Conservation (phyloP, 1,140 invertebrate species). For the Neotoxoptera formosana region DNA sequence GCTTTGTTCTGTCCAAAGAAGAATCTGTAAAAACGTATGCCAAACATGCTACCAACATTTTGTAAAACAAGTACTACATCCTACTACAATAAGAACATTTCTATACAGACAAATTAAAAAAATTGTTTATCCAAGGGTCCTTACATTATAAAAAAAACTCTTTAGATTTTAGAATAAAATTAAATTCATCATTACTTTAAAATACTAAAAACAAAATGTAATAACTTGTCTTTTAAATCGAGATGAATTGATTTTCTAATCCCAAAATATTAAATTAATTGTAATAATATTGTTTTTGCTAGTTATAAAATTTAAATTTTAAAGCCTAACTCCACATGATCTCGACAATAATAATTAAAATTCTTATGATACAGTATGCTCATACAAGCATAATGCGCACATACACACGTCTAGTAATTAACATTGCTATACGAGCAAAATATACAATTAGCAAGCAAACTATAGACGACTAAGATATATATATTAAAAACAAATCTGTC, state of each 20-base stretch:
- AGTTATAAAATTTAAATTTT: background rate
- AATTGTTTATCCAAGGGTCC: background rate
- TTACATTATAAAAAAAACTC: background rate
- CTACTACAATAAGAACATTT: background rate
- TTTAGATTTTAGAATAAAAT: background rate
- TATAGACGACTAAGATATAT: background rate
- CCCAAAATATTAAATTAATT: background rate
- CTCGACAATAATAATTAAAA: background rate
- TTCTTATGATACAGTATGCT: background rate
- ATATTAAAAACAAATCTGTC: background rate
- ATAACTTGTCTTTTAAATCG: background rate
- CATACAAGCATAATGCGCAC: background rate
- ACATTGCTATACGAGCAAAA: conserved; percentile 50
- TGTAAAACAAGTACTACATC: conserved; percentile 40
- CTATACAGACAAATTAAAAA: background rate
- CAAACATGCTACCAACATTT: conserved; percentile 56
- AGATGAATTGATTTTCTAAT: background rate
- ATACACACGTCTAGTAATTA: background rate
- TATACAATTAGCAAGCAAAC: conserved; percentile 50
- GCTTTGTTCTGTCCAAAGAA: conserved; percentile 67
- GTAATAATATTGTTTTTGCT: background rate
- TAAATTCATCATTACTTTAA: background rate
- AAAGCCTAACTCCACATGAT: background rate
- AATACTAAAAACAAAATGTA: background rate
- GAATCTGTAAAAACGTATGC: conserved; percentile 69